Evolutionary conservation across 2,888 invertebrate genomes (phyloP).

Genomic region (Biston stratarius): DNA sequence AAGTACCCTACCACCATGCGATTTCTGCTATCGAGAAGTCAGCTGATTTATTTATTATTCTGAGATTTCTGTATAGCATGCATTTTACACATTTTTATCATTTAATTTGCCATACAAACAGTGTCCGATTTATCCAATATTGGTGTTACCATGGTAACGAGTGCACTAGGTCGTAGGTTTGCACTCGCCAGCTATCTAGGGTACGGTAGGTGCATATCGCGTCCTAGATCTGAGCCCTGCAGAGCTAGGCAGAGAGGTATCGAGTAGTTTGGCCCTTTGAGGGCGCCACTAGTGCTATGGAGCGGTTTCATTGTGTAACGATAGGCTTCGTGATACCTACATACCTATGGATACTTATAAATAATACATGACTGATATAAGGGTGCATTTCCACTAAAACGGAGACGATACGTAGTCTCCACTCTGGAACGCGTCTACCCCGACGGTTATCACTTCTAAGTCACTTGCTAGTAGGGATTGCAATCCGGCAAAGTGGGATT

Average conservation of each 20-base stretch:
- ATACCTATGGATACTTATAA: not conserved
- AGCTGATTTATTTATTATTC: too few species aligned
- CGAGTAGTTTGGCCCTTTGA: slow-evolving; percentile 28
- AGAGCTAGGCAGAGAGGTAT: slow-evolving; percentile 27
- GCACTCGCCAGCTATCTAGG: slow-evolving; percentile 12
- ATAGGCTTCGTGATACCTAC: slow-evolving; percentile 5
- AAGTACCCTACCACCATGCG: too few species aligned
- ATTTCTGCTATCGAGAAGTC: too few species aligned
- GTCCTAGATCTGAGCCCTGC: slow-evolving; percentile 43
- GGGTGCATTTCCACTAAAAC: too few species aligned
- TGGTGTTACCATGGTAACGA: slow-evolving; percentile 17
- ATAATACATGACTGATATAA: too few species aligned
- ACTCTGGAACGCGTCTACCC: too few species aligned
- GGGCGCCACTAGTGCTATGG: slow-evolving; percentile 11
- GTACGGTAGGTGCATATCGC: slow-evolving; percentile 15
- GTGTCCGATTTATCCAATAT: slow-evolving; percentile 13
- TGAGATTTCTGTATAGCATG: too few species aligned
- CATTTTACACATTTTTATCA: too few species aligned
- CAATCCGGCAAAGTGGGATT: too few species aligned
- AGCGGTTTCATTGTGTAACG: not conserved
- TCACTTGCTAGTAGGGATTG: too few species aligned
- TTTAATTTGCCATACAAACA: not conserved
- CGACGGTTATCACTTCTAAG: too few species aligned
- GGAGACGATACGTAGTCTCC: too few species aligned
- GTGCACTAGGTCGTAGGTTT: slow-evolving; percentile 21